Base-by-base conservation (phyloP, 2,113 vertebrate genomes). In the Sapayoa aenigma region DNA sequence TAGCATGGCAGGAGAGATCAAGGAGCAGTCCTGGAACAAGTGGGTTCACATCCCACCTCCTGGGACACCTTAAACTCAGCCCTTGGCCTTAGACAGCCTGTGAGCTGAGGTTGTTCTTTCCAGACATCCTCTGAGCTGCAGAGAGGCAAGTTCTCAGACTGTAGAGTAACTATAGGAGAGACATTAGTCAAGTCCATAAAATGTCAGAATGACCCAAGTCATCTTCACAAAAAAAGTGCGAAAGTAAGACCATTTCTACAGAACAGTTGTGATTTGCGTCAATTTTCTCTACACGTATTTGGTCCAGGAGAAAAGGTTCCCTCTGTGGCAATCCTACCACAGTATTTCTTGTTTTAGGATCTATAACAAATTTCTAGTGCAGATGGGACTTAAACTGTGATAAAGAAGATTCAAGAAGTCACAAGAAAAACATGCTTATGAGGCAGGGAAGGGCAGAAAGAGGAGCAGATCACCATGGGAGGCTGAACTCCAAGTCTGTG, bases 381-480 rank as follows among this genome's bases (percentile, higher is more conserved):
- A 63, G 47, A 25, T 22, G 3, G 8, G 14, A 14, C 52, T 50
- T 75, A 56, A 84, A 58, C 10, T 52, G 21, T 39, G 44, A 52
- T 46, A 63, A 35, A 33, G n/a, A 68, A 46, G 33, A 60, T 50
- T 56, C 16, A 41, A 72, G 11, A 6, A 62, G 24, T 28, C 67
- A 42, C 7, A 49, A 60, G 72, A 55, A 60, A 79, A 58, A 14
- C 10, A 11, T 3, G 10, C 18, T 50, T 4, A 33, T 5, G 14
- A 50, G 55, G 44, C 84, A 66, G 46, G 28, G 28, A 37, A 87
- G 55, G 50, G 60, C 39, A 74, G 77, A 67, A 58, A 49, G 60
- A 63, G 37, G 42, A 66, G 46, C 14, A 62, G 37, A 46, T 3
- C 1, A 0, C 28, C 1, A 1, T 23, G 49, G 19, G n/a, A 58